phyloP scores from a whole-genome alignment of 2,888 invertebrate genomes.

The Digitonthophagus gazella region DNA sequence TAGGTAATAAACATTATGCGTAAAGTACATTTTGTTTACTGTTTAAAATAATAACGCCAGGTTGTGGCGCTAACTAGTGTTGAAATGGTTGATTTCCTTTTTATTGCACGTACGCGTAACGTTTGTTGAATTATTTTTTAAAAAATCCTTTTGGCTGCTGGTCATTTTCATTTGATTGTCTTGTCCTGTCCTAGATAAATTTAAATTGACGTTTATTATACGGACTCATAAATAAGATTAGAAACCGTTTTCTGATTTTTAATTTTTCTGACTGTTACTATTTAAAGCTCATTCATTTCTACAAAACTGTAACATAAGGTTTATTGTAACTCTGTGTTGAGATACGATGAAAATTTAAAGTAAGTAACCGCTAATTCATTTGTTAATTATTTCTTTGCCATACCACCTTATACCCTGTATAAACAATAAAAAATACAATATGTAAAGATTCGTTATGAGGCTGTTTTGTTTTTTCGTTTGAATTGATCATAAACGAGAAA shows the following conservation, averaged over 20 bases:
- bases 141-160: neutral
- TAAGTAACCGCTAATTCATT: neutral
- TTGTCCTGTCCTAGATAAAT: neutral
- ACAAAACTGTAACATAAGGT: neutral
- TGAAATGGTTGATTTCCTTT: neutral
- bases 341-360: neutral
- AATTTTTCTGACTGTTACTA: conserved; percentile 1
- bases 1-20: neutral
- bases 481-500: conserved; percentile 11
- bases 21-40: neutral
- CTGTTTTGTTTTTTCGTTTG: conserved; percentile 6
- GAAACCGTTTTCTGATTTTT: neutral
- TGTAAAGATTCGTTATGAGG: conserved; percentile 8
- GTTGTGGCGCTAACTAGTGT: neutral
- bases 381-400: conserved; percentile 4
- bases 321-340: neutral
- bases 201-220: neutral
- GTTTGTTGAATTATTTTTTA: neutral
- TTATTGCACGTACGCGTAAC: neutral
- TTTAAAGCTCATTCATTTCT: neutral
- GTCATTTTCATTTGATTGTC: neutral
- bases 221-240: neutral
- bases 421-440: conserved; percentile 11
- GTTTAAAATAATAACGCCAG: neutral
- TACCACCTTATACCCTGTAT: neutral